Conservation (phyloP, 2,113 vertebrate species). For the Chauna torquata region DNA sequence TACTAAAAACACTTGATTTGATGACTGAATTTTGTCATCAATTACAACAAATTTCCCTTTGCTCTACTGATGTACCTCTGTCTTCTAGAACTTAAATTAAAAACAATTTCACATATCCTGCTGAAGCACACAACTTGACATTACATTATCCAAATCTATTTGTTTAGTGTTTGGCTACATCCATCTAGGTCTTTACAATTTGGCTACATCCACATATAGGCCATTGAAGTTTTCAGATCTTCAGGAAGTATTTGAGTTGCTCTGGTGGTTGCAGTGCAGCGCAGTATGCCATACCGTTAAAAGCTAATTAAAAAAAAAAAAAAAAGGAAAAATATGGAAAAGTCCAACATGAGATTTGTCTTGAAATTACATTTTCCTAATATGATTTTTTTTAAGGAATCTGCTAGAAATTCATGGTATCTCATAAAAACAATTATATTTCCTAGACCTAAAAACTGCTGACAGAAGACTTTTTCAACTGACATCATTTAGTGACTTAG, state of each 20-base stretch:
- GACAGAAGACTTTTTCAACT: background rate
- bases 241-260: background rate
- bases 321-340: background rate
- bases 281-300: background rate
- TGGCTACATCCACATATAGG: background rate
- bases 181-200: background rate
- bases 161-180: background rate
- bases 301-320: background rate
- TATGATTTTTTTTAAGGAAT: background rate
- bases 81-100: background rate
- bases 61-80: background rate
- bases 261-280: background rate
- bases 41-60: background rate
- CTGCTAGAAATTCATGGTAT: background rate
- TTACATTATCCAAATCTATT: background rate
- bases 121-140: background rate
- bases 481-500: background rate
- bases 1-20: background rate
- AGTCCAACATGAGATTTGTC: background rate
- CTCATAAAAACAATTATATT: background rate
- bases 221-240: background rate
- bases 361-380: background rate
- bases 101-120: background rate
- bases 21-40: background rate
- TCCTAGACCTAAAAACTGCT: background rate